Evolutionary conservation across 2,888 invertebrate genomes (phyloP).

Genomic region (Creontiades dilutus): DNA sequence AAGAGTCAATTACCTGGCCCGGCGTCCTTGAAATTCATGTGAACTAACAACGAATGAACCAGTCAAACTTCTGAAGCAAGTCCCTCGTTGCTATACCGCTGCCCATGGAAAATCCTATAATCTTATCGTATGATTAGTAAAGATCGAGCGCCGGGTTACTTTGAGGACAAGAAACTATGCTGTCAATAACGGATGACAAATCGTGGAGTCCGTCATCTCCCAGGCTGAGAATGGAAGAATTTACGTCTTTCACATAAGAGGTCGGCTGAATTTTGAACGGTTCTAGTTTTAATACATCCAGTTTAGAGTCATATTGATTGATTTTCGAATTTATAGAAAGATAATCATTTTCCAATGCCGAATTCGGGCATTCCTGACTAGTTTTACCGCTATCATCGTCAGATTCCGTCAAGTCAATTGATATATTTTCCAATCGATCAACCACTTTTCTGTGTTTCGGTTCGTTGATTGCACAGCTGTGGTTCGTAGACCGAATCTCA

Average conservation of each 20-base stretch:
- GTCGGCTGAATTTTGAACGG: not conserved
- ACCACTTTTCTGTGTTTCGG: not conserved
- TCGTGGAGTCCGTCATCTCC: conserved; percentile 53
- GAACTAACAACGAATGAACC: no score
- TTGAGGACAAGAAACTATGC: conserved; percentile 68
- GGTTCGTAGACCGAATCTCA: not conserved
- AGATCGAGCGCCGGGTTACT: conserved; percentile 70
- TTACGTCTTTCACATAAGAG: not conserved
- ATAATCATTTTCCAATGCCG: not conserved
- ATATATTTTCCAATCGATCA: not conserved
- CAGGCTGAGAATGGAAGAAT: not conserved
- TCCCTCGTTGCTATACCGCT: no score
- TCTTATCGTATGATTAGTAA: not conserved
- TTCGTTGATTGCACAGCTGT: not conserved
- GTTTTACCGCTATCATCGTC: not conserved
- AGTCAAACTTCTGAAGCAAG: no score
- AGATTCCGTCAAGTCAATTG: conserved; percentile 26
- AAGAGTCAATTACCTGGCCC: no score
- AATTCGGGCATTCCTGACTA: not conserved
- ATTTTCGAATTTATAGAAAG: not conserved
- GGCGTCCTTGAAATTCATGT: no score
- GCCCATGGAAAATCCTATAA: not conserved
- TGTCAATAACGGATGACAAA: conserved; percentile 69
- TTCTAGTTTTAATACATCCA: not conserved
- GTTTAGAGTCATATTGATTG: not conserved